Evolutionary conservation across 1,140 invertebrate species (phyloP).

Genomic region (Heterodera carotae): DNA sequence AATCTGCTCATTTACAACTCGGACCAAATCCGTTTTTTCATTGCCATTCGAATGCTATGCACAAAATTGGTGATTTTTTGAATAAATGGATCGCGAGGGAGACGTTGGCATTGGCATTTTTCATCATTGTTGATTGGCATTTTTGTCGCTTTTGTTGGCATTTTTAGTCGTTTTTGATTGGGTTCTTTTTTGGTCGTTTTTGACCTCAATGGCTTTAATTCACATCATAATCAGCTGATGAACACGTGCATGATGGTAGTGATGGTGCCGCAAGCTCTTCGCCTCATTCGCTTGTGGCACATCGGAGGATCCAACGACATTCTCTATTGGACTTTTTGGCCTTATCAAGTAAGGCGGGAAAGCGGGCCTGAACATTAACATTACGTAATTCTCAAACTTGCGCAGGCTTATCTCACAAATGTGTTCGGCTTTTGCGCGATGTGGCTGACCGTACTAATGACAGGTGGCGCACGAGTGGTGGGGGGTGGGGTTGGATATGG

Average conservation of each 20-base stretch:
- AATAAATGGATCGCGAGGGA: background rate
- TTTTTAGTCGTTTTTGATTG: no score
- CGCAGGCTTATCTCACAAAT: conserved; percentile 54
- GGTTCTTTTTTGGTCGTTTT: no score
- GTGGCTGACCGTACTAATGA: conserved; percentile 63
- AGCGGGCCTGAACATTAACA: background rate
- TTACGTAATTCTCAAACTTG: conserved; percentile 27
- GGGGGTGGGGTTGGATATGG: no score
- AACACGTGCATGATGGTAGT: conserved; percentile 58
- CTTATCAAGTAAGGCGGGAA: conserved; percentile 48
- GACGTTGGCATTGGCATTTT: no score
- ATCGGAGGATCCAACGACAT: conserved; percentile 36
- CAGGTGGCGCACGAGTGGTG: conserved; percentile 7
- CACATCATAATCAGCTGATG: conserved; percentile 48
- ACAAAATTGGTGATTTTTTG: conserved; percentile 51
- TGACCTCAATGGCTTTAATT: background rate
- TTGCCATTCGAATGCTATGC: conserved; percentile 61
- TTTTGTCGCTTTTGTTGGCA: no score
- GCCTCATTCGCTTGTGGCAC: conserved; percentile 46
- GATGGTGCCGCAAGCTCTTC: conserved; percentile 56
- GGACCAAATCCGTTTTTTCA: conserved; percentile 59
- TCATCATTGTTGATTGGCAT: no score
- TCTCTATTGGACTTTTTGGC: conserved; percentile 56
- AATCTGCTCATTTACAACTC: conserved; percentile 59
- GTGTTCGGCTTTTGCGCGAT: conserved; percentile 58